These are phyloP conservation scores for Argynnis bischoffii DNA, from an alignment of 2,888 invertebrate genomes.

Conservation along the genomic window DNA sequence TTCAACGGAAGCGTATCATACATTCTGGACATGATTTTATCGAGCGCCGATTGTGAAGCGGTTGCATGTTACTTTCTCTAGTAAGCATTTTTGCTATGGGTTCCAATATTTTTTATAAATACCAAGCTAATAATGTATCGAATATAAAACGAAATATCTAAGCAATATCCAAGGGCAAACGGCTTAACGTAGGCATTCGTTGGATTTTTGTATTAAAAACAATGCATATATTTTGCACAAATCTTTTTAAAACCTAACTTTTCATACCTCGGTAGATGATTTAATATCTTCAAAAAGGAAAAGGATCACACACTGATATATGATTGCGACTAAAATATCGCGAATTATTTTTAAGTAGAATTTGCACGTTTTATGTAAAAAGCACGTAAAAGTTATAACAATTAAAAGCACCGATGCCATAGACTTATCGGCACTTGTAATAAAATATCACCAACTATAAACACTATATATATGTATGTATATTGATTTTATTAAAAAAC, in stretches of 20 bases:
- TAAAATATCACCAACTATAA: slow-evolving; percentile 33
- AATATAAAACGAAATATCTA: slow-evolving; percentile 40
- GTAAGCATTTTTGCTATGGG: slow-evolving; percentile 44
- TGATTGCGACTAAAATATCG: slow-evolving; percentile 52
- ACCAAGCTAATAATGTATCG: slow-evolving; percentile 37
- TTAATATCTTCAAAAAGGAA: slow-evolving; percentile 46
- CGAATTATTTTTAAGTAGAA: slow-evolving; percentile 48
- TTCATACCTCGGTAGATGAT: slow-evolving; percentile 48
- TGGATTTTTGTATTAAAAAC: neutral
- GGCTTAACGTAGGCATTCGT: neutral
- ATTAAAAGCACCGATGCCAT: slow-evolving; percentile 49
- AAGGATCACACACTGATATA: slow-evolving; percentile 47
- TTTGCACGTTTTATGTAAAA: slow-evolving; percentile 50
- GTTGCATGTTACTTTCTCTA: slow-evolving; percentile 54
- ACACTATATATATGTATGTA: slow-evolving; percentile 20
- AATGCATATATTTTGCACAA: slow-evolving; percentile 31
- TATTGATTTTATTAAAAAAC: slow-evolving; percentile 14
- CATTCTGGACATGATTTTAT: slow-evolving; percentile 49
- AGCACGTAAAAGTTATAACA: slow-evolving; percentile 43
- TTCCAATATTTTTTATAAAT: slow-evolving; percentile 40
- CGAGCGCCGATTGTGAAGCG: slow-evolving; percentile 33
- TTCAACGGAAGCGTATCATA: slow-evolving; percentile 52
- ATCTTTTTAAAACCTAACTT: slow-evolving; percentile 6
- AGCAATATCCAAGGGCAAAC: slow-evolving; percentile 9
- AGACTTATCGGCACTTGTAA: slow-evolving; percentile 38